Conservation (phyloP, 2,888 invertebrate genomes). For the Lithophane socia region DNA sequence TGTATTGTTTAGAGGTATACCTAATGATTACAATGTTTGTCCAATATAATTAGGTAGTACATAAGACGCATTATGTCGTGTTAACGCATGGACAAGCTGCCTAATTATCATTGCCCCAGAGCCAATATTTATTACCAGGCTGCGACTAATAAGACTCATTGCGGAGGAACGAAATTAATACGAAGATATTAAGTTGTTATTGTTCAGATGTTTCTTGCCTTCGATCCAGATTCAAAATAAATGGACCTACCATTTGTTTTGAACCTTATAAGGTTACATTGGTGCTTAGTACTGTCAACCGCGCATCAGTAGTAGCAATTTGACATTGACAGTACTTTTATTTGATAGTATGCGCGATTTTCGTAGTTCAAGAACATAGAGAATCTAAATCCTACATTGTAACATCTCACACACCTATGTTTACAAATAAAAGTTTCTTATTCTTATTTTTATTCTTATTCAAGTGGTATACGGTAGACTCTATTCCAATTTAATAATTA, state of each 20-base stretch:
- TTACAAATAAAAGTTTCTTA: no score
- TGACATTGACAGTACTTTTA: no score
- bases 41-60: neutral
- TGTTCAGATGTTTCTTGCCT: neutral
- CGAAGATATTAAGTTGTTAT: neutral
- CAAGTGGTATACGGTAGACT: no score
- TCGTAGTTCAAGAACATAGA: no score
- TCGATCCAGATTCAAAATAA: neutral
- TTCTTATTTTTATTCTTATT: no score
- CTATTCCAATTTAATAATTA: neutral
- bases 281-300: neutral
- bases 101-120: slow-evolving; percentile 32
- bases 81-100: slow-evolving; percentile 14
- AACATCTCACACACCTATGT: no score
- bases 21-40: neutral
- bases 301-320: neutral
- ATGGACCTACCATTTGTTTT: neutral
- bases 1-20: neutral
- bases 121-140: neutral
- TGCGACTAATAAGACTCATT: neutral
- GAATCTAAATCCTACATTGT: no score
- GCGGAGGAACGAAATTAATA: neutral
- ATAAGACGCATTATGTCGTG: neutral
- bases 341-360: neutral
- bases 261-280: neutral